A percentile compares a stretch with the other conserved stretches of the same genome.
Conservation (phyloP, 2,888 invertebrate species). For the Pteria penguin region DNA sequence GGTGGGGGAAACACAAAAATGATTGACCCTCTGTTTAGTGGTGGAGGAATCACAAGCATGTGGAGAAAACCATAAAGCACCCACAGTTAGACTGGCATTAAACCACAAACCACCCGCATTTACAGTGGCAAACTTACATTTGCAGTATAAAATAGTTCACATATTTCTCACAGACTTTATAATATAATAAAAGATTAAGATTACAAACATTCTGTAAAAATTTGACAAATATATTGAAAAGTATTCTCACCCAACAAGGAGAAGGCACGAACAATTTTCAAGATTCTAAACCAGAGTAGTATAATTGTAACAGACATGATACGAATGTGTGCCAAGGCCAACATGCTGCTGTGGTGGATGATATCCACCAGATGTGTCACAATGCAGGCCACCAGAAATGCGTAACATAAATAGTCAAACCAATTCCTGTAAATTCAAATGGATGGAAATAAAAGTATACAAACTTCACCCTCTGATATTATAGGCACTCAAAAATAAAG, state of each 20-base stretch:
- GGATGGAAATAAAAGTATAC: no score
- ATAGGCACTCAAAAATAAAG: no score
- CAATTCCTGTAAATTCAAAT: conserved; percentile 71
- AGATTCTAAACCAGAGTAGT: conserved; percentile 76
- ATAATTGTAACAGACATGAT: conserved; percentile 76
- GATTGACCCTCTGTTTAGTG: no score
- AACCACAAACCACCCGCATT: no score
- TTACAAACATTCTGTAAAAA: not conserved
- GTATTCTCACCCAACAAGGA: conserved; percentile 67
- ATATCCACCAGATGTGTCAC: conserved; percentile 75
- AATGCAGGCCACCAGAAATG: conserved; percentile 67
- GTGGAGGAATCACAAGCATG: no score
- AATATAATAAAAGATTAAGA: not conserved
- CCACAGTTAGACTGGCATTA: no score
- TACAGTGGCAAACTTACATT: no score
- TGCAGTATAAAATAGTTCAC: no score
- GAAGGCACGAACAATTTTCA: conserved; percentile 77
- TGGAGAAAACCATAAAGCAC: no score
- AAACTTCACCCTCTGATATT: no score
- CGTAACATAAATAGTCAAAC: conserved; percentile 78
- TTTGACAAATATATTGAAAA: not conserved
- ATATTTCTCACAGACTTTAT: not conserved
- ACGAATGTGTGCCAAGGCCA: conserved; percentile 75
- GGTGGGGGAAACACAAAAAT: no score
- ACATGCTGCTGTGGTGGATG: conserved; percentile 58